Conservation (phyloP, 1,140 invertebrate genomes). For the Drosophila mauritiana region DNA sequence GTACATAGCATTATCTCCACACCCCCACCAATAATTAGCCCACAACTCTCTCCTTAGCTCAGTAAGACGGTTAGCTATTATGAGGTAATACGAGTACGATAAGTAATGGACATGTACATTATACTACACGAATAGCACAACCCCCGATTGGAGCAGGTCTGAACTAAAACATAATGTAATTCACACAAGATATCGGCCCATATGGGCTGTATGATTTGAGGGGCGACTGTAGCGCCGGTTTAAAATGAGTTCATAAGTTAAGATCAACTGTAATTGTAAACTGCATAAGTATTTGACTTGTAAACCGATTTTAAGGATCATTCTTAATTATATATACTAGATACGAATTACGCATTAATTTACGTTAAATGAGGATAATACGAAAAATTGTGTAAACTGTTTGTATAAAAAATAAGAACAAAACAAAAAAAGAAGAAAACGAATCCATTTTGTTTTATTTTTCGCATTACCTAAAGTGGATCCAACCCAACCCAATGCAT, state of each 20-base stretch:
- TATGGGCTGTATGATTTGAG: slow-evolving; percentile 25
- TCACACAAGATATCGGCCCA: slow-evolving; percentile 18
- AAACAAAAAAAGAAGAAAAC: slow-evolving; percentile 50
- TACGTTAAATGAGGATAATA: slow-evolving; percentile 46
- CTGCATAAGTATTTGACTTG: slow-evolving; percentile 58
- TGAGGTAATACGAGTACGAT: slow-evolving; percentile 25
- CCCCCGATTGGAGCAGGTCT: slow-evolving; percentile 28
- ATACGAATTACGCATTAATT: slow-evolving; percentile 50
- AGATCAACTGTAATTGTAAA: slow-evolving; percentile 43
- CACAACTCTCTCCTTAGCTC: slow-evolving; percentile 25
- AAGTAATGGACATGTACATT: slow-evolving; percentile 50
- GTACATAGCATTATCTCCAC: slow-evolving; percentile 45
- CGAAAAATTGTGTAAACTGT: slow-evolving; percentile 55
- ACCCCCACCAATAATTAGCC: slow-evolving; percentile 39
- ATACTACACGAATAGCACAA: slow-evolving; percentile 29
- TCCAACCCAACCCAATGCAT: slow-evolving; percentile 58
- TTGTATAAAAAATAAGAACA: slow-evolving; percentile 53
- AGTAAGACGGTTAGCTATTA: slow-evolving; percentile 20
- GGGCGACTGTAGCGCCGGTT: slow-evolving; percentile 2
- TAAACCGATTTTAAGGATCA: slow-evolving; percentile 49
- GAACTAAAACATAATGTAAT: slow-evolving; percentile 16
- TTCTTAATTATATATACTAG: slow-evolving; percentile 58
- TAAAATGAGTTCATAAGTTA: slow-evolving; percentile 51
- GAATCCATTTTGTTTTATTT: slow-evolving; percentile 49
- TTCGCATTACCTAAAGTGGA: slow-evolving; percentile 38